Conservation (phyloP, 2,888 invertebrate genomes). For the Philonicus albiceps region DNA sequence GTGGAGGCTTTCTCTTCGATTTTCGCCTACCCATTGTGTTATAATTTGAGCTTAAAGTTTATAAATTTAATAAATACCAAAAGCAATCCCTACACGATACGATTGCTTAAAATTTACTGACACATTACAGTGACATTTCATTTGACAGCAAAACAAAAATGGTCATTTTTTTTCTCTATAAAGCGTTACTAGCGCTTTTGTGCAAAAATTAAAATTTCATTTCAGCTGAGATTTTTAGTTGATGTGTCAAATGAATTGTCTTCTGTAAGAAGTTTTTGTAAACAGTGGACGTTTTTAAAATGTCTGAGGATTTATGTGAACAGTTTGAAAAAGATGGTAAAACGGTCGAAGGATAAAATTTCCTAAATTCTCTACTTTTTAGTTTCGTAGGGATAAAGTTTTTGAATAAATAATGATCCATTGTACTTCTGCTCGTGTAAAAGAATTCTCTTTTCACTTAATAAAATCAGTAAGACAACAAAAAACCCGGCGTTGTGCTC, state of each 20-base stretch:
- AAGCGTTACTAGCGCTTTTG: background rate
- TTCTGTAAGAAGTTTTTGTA: background rate
- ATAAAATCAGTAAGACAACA: too few relatives aligned
- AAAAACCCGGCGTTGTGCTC: too few relatives aligned
- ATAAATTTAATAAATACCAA: background rate
- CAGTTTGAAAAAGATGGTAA: conserved; percentile 46
- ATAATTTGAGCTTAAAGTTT: background rate
- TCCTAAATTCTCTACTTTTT: background rate
- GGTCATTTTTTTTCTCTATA: background rate
- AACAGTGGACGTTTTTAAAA: background rate
- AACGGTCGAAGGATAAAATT: background rate
- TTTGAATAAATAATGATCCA: background rate
- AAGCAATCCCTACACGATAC: background rate
- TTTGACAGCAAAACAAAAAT: background rate
- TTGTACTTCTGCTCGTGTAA: too few relatives aligned
- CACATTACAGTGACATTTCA: background rate
- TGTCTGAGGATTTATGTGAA: conserved; percentile 41
- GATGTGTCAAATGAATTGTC: background rate
- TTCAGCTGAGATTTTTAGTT: background rate
- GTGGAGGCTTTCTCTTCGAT: conserved; percentile 97
- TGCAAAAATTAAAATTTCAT: background rate
- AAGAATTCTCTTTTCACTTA: too few relatives aligned
- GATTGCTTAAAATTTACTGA: background rate
- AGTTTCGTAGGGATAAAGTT: background rate
- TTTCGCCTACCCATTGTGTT: conserved; percentile 90